Base-by-base conservation (phyloP, 2,113 vertebrate species). In the Apaloderma vittatum region DNA sequence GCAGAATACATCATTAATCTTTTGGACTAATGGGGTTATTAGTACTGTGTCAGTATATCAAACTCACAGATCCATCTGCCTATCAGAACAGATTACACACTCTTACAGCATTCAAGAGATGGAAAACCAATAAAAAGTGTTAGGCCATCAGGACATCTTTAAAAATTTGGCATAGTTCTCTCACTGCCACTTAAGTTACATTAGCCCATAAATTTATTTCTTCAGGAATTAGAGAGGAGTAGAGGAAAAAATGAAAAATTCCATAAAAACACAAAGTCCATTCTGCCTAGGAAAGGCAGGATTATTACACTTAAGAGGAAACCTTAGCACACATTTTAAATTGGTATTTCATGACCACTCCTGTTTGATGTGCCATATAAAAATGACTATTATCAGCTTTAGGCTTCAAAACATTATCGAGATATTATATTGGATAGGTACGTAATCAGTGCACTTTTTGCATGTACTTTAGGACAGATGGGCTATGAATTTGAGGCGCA, bases 1-100 rank as follows among this genome's bases (percentile, higher is more conserved):
- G 29, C 66, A 82, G 15, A 63, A 72, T 15, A 27, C 12, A 32
- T 37, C 80, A 81, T 96, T 94, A 86, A 92, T 95, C 93, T 83
- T 65, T 59, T 62, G 23, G 36, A 65, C 76, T 83, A 51, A 90
- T 88, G 59, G 48, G 30, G 55, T 89, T 94, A 83, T 96, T 94
- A 89, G 49, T 54, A 52, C 51, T 67, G 18, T 95, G 95, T 89
- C 92, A 94, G 61, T 86, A 77, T 76, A 90, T 94, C 92, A 94
- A 78, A 94, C n/a, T 81, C 63, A 51, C 48, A 86, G 83, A 80
- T 91, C 88, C 72, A 49, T 82, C 95, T 94, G 67, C 54, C 90
- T 75, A 71, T 96, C 94, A 76, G 40, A 86, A 90, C 14, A 72
- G 37, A 75, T 94, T 94, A 65, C 68, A 74, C 2, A 20, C 74